Percentiles rank a stretch among this genome's conserved stretches.
Evolutionary conservation across 2,888 invertebrate genomes (phyloP).

Genomic region (Cistogaster globosa): DNA sequence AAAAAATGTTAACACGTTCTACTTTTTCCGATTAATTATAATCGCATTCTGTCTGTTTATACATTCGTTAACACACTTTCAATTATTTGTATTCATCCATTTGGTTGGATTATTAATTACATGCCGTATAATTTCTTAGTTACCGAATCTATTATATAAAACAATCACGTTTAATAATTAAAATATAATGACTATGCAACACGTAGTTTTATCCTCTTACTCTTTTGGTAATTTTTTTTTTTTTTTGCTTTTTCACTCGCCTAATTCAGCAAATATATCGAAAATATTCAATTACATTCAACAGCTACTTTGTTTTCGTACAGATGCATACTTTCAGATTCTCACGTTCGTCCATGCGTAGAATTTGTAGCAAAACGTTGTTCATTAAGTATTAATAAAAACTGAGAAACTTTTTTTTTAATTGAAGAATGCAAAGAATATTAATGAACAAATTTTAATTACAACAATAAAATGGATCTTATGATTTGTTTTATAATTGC

Average conservation of each 20-base stretch:
- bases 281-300: neutral
- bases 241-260: neutral
- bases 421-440: neutral
- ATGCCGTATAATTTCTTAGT: conserved; percentile 5
- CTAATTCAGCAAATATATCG: neutral
- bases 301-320: neutral
- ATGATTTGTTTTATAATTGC: no score
- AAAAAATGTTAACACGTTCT: neutral
- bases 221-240: neutral
- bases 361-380: neutral
- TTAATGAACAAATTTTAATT: neutral
- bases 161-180: conserved; percentile 20
- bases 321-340: neutral
- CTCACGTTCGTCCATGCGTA: neutral
- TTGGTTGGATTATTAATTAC: neutral
- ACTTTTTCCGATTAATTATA: neutral
- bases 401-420: no score
- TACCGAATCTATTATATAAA: neutral
- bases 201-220: neutral
- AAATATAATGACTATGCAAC: conserved; percentile 10
- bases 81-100: neutral
- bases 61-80: neutral
- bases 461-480: neutral
- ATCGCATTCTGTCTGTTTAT: neutral
- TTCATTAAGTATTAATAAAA: neutral